These are phyloP conservation scores for Melanotaenia pygmaea DNA, from an alignment of 2,797 vertebrate genomes.

Conservation along the genomic window DNA sequence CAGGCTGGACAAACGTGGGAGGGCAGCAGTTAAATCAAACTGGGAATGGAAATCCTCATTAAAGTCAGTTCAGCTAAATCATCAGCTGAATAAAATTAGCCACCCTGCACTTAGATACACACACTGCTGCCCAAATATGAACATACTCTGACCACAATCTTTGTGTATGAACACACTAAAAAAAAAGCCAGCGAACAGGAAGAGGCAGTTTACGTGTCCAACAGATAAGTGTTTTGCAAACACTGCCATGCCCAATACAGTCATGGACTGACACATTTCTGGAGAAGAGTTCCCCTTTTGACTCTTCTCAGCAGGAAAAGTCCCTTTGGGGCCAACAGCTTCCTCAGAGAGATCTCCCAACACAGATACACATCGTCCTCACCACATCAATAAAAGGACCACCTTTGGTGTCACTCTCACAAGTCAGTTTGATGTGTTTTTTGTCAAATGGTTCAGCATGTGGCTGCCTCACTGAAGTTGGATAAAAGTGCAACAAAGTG, in stretches of 20 bases:
- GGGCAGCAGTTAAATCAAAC: constrained; percentile 9
- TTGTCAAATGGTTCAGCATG: neutral
- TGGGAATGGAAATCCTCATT: neutral
- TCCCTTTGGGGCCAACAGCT: neutral
- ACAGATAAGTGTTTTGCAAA: constrained; percentile 58
- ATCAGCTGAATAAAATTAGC: neutral
- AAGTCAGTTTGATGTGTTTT: constrained; percentile 4
- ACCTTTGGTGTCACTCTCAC: constrained; percentile 12
- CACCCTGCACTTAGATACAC: neutral
- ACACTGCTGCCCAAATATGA: neutral
- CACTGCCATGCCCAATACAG: constrained; percentile 27
- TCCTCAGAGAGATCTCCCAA: constrained; percentile 9
- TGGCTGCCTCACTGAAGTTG: neutral
- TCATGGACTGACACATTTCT: constrained; percentile 40
- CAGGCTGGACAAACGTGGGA: neutral
- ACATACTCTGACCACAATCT: neutral
- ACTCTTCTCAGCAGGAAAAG: constrained; percentile 1
- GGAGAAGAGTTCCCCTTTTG: constrained; percentile 4
- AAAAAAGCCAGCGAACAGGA: constrained; percentile 42
- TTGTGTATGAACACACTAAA: neutral
- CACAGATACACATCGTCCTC: neutral
- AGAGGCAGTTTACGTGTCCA: constrained; percentile 35
- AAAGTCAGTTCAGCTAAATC: neutral
- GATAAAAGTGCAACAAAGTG: neutral
- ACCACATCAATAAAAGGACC: constrained; percentile 25